Conservation (phyloP, 2,888 invertebrate species). For the Dusona sp. region DNA sequence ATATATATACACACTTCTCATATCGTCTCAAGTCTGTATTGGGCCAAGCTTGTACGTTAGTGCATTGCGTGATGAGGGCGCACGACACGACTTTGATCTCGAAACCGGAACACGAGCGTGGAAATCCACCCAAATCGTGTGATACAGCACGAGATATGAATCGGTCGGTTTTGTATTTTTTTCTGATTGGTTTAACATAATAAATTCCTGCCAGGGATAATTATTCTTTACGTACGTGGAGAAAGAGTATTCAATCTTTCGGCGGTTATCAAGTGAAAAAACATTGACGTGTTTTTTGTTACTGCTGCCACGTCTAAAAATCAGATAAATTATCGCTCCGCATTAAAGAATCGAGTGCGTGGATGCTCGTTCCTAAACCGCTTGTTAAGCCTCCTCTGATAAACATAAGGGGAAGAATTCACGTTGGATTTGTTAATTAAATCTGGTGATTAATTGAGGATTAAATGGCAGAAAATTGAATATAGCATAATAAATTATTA, state of each 20-base stretch:
- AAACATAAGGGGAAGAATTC: background rate
- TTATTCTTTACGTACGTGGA: background rate
- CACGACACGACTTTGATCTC: slow-evolving; percentile 65
- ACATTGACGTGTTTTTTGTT: background rate
- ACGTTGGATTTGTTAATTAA: background rate
- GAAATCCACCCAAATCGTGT: slow-evolving; percentile 53
- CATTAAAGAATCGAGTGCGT: background rate
- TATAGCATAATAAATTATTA: background rate
- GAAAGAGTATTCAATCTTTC: background rate
- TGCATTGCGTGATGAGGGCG: slow-evolving; percentile 68
- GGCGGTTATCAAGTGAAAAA: background rate
- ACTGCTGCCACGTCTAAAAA: background rate
- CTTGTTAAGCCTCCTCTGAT: background rate
- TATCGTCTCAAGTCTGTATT: background rate
- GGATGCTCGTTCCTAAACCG: background rate
- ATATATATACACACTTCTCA: slow-evolving; percentile 5
- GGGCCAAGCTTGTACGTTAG: slow-evolving; percentile 13
- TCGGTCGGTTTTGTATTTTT: background rate
- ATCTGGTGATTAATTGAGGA: background rate
- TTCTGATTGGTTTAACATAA: slow-evolving; percentile 27
- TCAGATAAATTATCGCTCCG: background rate
- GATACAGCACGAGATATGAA: slow-evolving; percentile 19
- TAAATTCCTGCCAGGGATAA: slow-evolving; percentile 1
- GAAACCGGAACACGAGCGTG: slow-evolving; percentile 62
- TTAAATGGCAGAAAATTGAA: background rate